Conservation (phyloP, 2,113 vertebrate species). For the Enhydra lutris region DNA sequence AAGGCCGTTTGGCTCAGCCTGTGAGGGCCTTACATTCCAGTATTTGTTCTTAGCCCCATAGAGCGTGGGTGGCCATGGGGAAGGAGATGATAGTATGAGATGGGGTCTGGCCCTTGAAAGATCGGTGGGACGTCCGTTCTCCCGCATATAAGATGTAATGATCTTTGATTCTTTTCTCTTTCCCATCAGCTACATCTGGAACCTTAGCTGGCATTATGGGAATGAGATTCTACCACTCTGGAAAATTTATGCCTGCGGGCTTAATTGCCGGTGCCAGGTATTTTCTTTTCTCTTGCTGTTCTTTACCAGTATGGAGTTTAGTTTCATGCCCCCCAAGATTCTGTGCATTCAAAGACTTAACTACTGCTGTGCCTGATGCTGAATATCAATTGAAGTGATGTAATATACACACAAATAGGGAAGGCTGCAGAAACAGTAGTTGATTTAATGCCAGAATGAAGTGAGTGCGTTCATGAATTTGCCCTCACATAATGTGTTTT, state of each 20-base stretch:
- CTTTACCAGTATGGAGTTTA: not conserved
- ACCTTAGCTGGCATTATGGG: slow-evolving; percentile 92
- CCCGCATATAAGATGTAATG: fast-evolving
- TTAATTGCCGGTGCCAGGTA: slow-evolving; percentile 95
- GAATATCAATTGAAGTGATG: not conserved
- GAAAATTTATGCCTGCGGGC: slow-evolving; percentile 97
- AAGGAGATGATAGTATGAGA: not conserved
- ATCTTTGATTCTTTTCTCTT: slow-evolving; percentile 49
- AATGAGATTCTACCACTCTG: slow-evolving; percentile 92
- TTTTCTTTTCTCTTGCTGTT: not conserved
- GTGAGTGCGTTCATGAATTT: not conserved
- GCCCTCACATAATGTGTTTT: not conserved
- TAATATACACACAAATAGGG: not conserved
- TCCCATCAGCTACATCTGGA: slow-evolving; percentile 89
- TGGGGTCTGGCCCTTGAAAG: not conserved
- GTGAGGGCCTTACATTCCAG: too few species aligned
- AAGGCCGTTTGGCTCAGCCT: not conserved
- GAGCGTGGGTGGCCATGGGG: fast-evolving
- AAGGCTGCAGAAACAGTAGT: not conserved
- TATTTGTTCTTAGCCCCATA: not conserved
- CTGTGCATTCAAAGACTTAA: not conserved
- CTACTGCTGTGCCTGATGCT: not conserved
- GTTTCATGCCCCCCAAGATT: not conserved
- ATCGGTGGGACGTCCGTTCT: not conserved
- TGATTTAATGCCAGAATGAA: not conserved